Evolutionary conservation across 2,113 vertebrate species (phyloP), one percentile per base, ranked within the genome.

Genomic region (Bufo bufo): DNA sequence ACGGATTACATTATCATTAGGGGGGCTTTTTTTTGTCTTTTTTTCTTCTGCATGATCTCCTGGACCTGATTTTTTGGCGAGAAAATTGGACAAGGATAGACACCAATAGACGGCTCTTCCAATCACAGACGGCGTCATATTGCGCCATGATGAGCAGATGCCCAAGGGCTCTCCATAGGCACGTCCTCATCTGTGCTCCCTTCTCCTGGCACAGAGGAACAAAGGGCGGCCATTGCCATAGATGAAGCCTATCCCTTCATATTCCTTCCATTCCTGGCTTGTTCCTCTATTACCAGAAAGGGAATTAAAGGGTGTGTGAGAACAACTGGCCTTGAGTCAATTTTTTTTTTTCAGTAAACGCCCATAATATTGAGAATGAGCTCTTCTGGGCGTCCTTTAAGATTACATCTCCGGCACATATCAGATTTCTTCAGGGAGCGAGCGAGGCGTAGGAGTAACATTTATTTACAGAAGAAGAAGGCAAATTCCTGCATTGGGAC

Each of bases 391-490:
- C 59, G 74, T 86, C 59, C 75, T 52, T 61, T 63, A 20, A 77
- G 84, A 63, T 85, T 77, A 13, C 74, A 66, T 63, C 43, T 54
- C 49, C 52, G n/a, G 59, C 63, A 74, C 10, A 74, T 54, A 87
- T 87, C 86, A 82, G 66, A 87, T 87, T 87, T 87, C 86, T 82
- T 87, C 61, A 74, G 78, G 66, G 77, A 74, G 56, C 65, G 23
- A 52, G 47, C 23, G 47, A 81, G 65, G 86, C 86, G 86, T 87
- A 65, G 78, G 86, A 87, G 86, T 10, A 82, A 87, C 86, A 74
- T 87, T 87, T 81, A 87, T 87, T 87, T 87, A 81, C 86, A 87
- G 86, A 82, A 82, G 79, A 33, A 47, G 54, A 74, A 75, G 71
- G 56, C 50, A 74, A 88, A 88, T 82, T 88, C 79, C 87, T 52